Conservation (phyloP, 2,888 invertebrate species). For the Camponotus fellah region DNA sequence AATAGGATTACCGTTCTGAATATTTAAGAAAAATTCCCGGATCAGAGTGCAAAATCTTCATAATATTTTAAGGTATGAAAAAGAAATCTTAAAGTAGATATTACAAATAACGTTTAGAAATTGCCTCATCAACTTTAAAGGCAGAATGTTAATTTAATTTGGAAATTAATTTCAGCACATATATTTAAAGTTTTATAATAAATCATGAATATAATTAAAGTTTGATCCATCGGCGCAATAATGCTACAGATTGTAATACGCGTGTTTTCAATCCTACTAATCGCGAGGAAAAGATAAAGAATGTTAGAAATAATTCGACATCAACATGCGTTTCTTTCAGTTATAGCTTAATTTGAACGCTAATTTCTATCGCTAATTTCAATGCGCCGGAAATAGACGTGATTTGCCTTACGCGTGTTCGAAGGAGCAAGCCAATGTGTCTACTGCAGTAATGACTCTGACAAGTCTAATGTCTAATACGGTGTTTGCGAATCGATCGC, state of each 20-base stretch:
- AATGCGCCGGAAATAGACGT: constrained; percentile 54
- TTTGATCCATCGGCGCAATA: constrained; percentile 3
- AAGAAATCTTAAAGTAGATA: neutral
- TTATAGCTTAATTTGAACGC: constrained; percentile 41
- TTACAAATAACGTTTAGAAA: neutral
- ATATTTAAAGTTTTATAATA: neutral
- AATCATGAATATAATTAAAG: neutral
- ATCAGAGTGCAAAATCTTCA: neutral
- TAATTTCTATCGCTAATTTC: constrained; percentile 39
- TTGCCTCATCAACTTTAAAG: neutral
- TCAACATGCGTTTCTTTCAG: constrained; percentile 35
- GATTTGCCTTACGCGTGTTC: constrained; percentile 53
- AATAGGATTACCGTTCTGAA: neutral
- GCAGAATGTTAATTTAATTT: neutral
- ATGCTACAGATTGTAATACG: constrained; percentile 27
- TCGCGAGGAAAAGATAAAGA: constrained; percentile 46
- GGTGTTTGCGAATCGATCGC: too few relatives aligned
- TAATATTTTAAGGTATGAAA: too few relatives aligned
- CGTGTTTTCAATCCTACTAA: constrained; percentile 43
- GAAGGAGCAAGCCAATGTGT: constrained; percentile 40
- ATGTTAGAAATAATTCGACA: constrained; percentile 42
- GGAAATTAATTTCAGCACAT: neutral
- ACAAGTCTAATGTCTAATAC: too few relatives aligned
- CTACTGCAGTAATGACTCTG: too few relatives aligned
- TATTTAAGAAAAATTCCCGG: neutral